Conservation (phyloP, 2,113 vertebrate species). For the Excalfactoria chinensis region DNA sequence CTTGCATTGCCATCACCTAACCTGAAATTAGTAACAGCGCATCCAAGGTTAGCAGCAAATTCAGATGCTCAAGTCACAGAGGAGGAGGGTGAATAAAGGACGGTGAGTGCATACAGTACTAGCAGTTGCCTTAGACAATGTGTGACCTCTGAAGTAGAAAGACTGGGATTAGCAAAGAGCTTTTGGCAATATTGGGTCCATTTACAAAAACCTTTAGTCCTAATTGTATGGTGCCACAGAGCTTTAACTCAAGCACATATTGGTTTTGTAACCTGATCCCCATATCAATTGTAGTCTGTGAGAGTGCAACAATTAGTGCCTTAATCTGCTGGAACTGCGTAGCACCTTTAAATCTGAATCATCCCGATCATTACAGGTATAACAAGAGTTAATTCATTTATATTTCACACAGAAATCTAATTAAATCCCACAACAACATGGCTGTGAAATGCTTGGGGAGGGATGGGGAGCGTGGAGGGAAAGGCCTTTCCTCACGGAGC, state of each 20-base stretch:
- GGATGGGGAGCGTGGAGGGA: neutral
- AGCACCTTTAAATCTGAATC: constrained; percentile 61
- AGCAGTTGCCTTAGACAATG: constrained; percentile 43
- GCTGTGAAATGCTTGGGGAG: neutral
- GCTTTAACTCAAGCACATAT: neutral
- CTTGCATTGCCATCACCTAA: constrained; percentile 60
- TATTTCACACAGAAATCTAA: constrained; percentile 62
- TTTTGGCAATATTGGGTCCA: constrained; percentile 66
- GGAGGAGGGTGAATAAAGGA: constrained; percentile 64
- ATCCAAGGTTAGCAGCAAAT: constrained; percentile 62
- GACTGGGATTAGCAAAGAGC: constrained; percentile 50
- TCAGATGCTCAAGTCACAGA: constrained; percentile 29
- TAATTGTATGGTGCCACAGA: constrained; percentile 26
- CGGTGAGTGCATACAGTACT: neutral
- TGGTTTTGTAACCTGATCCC: constrained; percentile 41
- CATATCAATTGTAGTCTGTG: constrained; percentile 28
- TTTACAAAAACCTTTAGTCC: constrained; percentile 53
- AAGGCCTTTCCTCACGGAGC: neutral
- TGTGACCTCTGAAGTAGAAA: constrained; percentile 64
- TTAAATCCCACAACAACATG: constrained; percentile 46
- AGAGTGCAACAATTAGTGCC: constrained; percentile 48
- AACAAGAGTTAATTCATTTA: constrained; percentile 57
- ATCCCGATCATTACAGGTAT: constrained; percentile 28
- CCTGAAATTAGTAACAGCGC: constrained; percentile 64
- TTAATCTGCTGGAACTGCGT: constrained; percentile 42